Base-by-base conservation (phyloP, 2,888 invertebrate species). In the Lasioglossum calceatum region DNA sequence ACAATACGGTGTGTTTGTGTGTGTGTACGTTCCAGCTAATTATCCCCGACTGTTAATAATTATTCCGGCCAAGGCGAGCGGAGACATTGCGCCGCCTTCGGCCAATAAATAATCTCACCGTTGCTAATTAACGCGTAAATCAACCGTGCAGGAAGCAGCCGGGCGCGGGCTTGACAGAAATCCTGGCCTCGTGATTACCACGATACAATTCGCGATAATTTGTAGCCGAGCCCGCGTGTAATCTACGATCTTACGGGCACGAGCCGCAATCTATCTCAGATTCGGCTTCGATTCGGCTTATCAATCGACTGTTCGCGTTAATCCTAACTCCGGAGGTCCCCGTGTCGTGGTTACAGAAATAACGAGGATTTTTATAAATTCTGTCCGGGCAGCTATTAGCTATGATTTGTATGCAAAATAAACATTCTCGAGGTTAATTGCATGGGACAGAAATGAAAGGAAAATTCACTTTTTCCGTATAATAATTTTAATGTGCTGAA, bases 71-170 rank as follows among this genome's bases (percentile, higher is more conserved):
- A 76, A 78, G 78, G 58, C 54, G 76, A 73, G 70, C 79, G 58
- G 76, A 79, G 78, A 74, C 81, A 86, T 81, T 79, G 86, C 44
- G 70, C 81, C 70, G 81, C 77, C 74, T 81, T 81, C 77, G 80
- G 70, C 61, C 77, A 77, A 87, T 86, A 87, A 85, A 81, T 81
- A 81, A 84, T 84, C 85, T 54, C 84, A 50, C 79, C 77, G 84
- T 47, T 77, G 73, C 85, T 85, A 85, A 85, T 85, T 85, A 85
- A 67, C 85, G 64, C 64, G 72, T 85, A 85, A 84, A 85, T 85
- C 85, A 85, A 84, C 79, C 39, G 79, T 77, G 32, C 50, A 67
- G 79, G 85, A 71, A 70, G 77, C 75, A 39, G 61, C 50, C 19
- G 72, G 44, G 74, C 67, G 64, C 44, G 27, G 58, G 50, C 27